A percentile compares a stretch with the other conserved stretches of the same genome.
Conservation (phyloP, 2,888 invertebrate genomes). For the Aspidapion aeneum region DNA sequence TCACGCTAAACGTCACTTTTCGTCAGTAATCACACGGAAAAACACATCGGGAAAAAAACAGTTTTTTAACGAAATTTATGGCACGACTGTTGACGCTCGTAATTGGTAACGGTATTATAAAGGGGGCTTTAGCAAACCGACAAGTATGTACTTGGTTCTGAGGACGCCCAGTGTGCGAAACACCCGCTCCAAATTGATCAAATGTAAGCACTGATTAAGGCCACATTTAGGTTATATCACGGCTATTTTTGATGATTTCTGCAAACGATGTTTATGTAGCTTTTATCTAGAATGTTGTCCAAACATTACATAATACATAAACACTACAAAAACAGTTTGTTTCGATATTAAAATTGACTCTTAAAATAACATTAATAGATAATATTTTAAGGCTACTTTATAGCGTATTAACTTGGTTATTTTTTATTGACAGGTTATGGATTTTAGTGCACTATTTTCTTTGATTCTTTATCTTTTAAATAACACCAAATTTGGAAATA, state of each 20-base stretch:
- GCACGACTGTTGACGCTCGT: not conserved
- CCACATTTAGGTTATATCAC: slow-evolving; percentile 27
- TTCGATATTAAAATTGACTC: too few relatives aligned
- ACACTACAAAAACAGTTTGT: too few relatives aligned
- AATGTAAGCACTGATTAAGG: slow-evolving; percentile 33
- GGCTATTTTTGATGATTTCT: slow-evolving; percentile 9
- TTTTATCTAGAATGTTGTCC: not conserved
- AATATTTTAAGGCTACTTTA: not conserved
- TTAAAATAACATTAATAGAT: too few relatives aligned
- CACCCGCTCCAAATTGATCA: slow-evolving; percentile 34
- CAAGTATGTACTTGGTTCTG: slow-evolving; percentile 39
- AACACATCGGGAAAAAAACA: not conserved
- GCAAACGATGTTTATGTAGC: not conserved
- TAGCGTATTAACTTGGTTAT: not conserved
- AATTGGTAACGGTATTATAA: not conserved
- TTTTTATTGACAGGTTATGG: not conserved
- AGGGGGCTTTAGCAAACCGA: not conserved
- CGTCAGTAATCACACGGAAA: not conserved
- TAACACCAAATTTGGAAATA: not conserved
- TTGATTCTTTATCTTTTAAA: not conserved
- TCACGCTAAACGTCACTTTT: not conserved
- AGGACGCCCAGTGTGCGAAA: slow-evolving; percentile 35
- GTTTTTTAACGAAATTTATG: not conserved
- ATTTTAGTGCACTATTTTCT: not conserved
- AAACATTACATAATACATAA: not conserved